Evolutionary conservation across 2,113 vertebrate species (phyloP), one percentile per base, ranked within the genome.

Genomic region (Microtus oregoni): DNA sequence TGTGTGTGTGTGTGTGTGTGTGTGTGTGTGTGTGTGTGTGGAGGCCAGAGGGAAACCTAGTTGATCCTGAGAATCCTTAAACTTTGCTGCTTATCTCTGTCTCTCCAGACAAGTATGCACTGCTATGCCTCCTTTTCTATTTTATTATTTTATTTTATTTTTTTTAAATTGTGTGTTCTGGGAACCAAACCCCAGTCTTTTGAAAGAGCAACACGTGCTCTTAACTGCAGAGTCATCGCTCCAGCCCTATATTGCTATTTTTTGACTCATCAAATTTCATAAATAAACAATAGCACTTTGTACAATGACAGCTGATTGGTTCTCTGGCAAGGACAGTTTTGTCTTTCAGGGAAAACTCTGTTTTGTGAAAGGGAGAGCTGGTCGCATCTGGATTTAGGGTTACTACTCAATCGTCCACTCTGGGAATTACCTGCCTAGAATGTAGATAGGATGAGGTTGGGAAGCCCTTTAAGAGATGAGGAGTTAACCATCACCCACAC

Each of bases 311-410:
- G 70, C 14, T 19, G 15, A 38, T 28, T 41, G 24, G 19, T 24
- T 93, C 61, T 55, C 35, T 24, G 3, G 14, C 2, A n/a, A 70
- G 32, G 61, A 14, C 8, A 6, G 4, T 11, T 28, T 24, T 67
- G 52, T n/a, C 68, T 35, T 44, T 10, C n/a, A 14, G 70, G 86
- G 13, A 20, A 19, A 22, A n/a, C 38, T 19, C 5, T 7, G 8
- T 68, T n/a, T 0, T 0, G 38, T 14, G 1, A 14, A 14, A 20
- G 2, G 20, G 32, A 2, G 1, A 3, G 30, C 22, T 24, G 32
- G n/a, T 20, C 20, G 92, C 35, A 4, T 67, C 20, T 35, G 30
- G 22, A 6, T 30, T 26, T 32, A 20, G 20, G 38, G 70, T 3
- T 9, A 35, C 26, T 13, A 32, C 30, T 55, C 28, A 4, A 11